Percentiles rank a stretch among this genome's conserved stretches.
Conservation (phyloP, 1,140 invertebrate species). For the Ctenoplectra terminalis region DNA sequence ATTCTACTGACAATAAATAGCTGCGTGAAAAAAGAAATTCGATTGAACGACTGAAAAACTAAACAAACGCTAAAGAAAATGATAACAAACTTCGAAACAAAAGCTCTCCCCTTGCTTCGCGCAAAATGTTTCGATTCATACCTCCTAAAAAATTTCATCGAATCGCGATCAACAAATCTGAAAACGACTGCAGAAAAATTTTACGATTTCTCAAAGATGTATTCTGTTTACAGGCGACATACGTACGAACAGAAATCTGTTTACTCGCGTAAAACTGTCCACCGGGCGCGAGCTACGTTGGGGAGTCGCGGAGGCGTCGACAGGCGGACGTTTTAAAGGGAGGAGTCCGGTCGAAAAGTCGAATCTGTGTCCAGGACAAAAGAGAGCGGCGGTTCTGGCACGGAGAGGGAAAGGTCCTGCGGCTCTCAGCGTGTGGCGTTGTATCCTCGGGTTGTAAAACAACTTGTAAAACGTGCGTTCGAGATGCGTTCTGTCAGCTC, state of each 20-base stretch:
- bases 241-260: neutral
- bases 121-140: neutral
- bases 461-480: slow-evolving; percentile 81
- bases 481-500: slow-evolving; percentile 64
- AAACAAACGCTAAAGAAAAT: too few species aligned
- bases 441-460: slow-evolving; percentile 80
- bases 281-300: neutral
- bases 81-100: neutral
- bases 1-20: too few species aligned
- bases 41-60: too few species aligned
- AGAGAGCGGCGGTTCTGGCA: slow-evolving; percentile 42
- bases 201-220: too few species aligned
- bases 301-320: slow-evolving; percentile 16
- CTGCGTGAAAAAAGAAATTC: too few species aligned
- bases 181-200: neutral
- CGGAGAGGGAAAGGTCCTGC: slow-evolving; percentile 36
- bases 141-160: neutral
- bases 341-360: slow-evolving; percentile 23
- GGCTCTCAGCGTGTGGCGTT: slow-evolving; percentile 71
- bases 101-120: neutral
- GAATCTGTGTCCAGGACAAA: slow-evolving; percentile 51
- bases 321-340: slow-evolving; percentile 19
- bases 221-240: neutral
- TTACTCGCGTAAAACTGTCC: slow-evolving; percentile 4
- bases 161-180: neutral